Conservation (phyloP, 2,888 invertebrate species). For the Amiota mariae region DNA sequence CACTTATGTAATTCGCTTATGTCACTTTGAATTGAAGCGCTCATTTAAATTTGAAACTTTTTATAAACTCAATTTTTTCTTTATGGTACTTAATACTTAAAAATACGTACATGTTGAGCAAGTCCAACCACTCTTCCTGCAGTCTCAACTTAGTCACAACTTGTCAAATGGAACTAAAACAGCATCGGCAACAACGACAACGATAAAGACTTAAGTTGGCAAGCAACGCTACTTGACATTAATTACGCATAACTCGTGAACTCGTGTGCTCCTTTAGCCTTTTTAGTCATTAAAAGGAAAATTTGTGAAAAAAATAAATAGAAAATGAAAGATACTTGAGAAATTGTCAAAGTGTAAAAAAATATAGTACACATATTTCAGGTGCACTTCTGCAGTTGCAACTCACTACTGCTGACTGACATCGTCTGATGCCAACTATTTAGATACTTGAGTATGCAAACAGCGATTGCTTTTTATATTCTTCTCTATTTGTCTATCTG, state of each 20-base stretch:
- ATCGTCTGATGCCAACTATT: background rate
- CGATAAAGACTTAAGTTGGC: background rate
- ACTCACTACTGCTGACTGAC: too few species aligned
- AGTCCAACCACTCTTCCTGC: too few species aligned
- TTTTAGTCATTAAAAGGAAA: background rate
- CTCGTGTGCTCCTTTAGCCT: background rate
- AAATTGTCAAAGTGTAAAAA: slow-evolving; percentile 10
- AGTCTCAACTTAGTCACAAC: background rate
- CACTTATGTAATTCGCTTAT: too few species aligned
- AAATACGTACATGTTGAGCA: too few species aligned
- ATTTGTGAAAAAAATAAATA: background rate
- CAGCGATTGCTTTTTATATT: background rate
- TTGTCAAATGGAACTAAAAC: background rate
- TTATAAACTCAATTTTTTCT: too few species aligned
- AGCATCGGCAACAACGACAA: background rate
- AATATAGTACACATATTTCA: background rate
- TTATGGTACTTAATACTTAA: too few species aligned
- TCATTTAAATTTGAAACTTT: too few species aligned
- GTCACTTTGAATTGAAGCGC: too few species aligned
- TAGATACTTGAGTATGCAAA: background rate
- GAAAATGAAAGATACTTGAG: background rate
- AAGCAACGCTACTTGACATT: slow-evolving; percentile 22
- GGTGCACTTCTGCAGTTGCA: background rate
- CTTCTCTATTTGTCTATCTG: background rate
- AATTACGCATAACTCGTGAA: slow-evolving; percentile 15